Conservation (phyloP, 2,888 invertebrate genomes). For the Orthosia incerta region DNA sequence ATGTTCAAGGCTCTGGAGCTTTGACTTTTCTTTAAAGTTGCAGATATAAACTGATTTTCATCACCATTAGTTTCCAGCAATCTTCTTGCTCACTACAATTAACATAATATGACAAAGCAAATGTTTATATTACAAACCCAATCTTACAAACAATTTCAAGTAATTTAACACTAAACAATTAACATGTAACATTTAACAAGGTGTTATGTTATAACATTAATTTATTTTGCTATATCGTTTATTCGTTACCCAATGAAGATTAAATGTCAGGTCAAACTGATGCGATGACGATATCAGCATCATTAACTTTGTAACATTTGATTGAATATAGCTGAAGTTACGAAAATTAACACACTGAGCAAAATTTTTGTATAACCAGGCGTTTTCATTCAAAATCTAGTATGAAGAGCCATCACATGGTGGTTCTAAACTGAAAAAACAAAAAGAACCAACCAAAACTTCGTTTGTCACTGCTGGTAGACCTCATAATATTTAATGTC, state of each 20-base stretch:
- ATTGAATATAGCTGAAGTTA: constrained; percentile 17
- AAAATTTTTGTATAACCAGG: not conserved
- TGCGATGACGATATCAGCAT: constrained; percentile 23
- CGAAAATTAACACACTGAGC: constrained; percentile 7
- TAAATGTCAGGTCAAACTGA: constrained; percentile 58
- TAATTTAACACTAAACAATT: constrained; percentile 11
- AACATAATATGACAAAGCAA: not conserved
- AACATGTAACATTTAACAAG: constrained; percentile 18
- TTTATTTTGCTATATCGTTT: constrained; percentile 22
- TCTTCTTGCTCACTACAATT: no score
- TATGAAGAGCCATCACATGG: no score
- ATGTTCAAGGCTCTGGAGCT: no score
- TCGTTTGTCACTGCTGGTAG: no score
- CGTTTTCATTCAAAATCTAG: not conserved
- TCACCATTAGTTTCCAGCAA: no score
- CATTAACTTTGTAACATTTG: constrained; percentile 21
- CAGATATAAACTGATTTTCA: not conserved
- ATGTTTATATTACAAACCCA: not conserved
- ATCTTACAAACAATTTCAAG: not conserved
- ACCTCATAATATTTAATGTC: no score
- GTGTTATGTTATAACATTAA: constrained; percentile 30
- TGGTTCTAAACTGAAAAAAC: no score
- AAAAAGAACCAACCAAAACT: no score
- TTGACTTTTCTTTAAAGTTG: not conserved
- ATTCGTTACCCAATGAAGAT: constrained; percentile 37